Base-by-base conservation (phyloP, 2,797 vertebrate species). In the Linurgus olivaceus region DNA sequence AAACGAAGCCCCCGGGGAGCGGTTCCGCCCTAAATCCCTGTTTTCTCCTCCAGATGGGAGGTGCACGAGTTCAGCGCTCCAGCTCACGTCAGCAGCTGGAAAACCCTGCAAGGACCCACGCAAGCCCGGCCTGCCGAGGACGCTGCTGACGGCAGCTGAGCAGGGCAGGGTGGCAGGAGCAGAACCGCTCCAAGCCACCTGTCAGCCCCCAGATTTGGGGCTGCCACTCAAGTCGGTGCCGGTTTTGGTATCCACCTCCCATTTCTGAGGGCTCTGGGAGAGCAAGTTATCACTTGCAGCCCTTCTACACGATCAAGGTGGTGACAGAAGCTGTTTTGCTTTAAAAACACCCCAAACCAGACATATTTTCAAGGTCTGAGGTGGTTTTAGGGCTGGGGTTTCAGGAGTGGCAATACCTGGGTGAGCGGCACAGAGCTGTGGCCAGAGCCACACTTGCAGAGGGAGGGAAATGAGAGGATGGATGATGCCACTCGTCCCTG, bases 401-500 rank as follows among this genome's bases (percentile, higher is more conserved):
- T 51, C 58, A 33, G 38, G 50, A 23, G 54, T 3, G 52, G 38
- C 26, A 57, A 16, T 24, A 19, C 55, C 44, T 65, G 58, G 65
- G 11, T 3, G 11, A 66, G 59, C 42, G 9, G 3, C 79, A 9
- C 15, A 8, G 44, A 23, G 38, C 33, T 8, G 21, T 12, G 38
- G 2, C 40, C 18, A 4, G 19, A 44, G 45, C 54, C 20, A 3
- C 33, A 2, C 7, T 37, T 28, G 20, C 4, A 13, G 38, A 10
- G 26, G 44, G 47, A 19, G 26, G 52, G 44, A 62, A 54, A 31
- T 0, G 2, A 44, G 31, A 76, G 24, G 81, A 50, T 0, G 7
- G 58, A 28, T 0, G 6, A 29, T 24, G 58, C 25, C 52, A 8
- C 40, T 6, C 0, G 2, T 24, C 61, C 88, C 67, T n/a, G n/a